Evolutionary conservation across 1,140 invertebrate species (phyloP).

Genomic region (Aphaenogaster ashmeadi): DNA sequence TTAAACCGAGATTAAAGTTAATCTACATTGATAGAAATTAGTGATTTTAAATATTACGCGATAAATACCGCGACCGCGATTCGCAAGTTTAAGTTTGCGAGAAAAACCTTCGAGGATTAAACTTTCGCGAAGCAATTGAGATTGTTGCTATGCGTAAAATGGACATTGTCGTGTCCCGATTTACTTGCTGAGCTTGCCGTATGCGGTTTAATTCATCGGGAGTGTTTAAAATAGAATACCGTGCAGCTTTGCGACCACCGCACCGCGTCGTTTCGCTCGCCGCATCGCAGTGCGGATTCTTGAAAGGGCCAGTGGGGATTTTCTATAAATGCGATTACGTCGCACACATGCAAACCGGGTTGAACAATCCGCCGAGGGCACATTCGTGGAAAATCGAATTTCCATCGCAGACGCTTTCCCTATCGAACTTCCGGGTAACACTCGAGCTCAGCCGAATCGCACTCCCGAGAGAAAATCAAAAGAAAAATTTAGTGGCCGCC

Average conservation of each 20-base stretch:
- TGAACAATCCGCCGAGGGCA: slow-evolving; percentile 76
- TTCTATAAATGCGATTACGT: slow-evolving; percentile 77
- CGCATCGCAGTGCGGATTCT: slow-evolving; percentile 40
- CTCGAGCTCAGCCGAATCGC: slow-evolving; percentile 69
- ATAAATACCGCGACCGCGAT: background rate
- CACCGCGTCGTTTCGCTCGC: slow-evolving; percentile 28
- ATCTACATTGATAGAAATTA: no score
- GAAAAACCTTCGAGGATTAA: background rate
- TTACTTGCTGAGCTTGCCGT: slow-evolving; percentile 23
- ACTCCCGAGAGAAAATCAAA: slow-evolving; percentile 74
- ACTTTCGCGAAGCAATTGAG: background rate
- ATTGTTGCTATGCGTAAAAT: slow-evolving; percentile 11
- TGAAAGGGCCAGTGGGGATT: slow-evolving; percentile 72
- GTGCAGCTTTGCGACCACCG: slow-evolving; percentile 20
- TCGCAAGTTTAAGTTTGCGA: background rate
- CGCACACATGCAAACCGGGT: slow-evolving; percentile 72
- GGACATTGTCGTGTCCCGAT: slow-evolving; percentile 3
- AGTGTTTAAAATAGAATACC: slow-evolving; percentile 25
- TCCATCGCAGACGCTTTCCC: slow-evolving; percentile 80
- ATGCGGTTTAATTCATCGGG: slow-evolving; percentile 36
- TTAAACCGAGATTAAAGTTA: no score
- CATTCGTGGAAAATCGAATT: slow-evolving; percentile 82
- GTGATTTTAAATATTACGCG: background rate
- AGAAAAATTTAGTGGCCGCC: slow-evolving; percentile 74
- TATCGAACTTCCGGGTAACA: slow-evolving; percentile 64